A percentile compares a stretch with the other conserved stretches of the same genome.
These are phyloP conservation scores for Tiliacea citrago DNA, from an alignment of 2,888 invertebrate species.

Conservation along the genomic window DNA sequence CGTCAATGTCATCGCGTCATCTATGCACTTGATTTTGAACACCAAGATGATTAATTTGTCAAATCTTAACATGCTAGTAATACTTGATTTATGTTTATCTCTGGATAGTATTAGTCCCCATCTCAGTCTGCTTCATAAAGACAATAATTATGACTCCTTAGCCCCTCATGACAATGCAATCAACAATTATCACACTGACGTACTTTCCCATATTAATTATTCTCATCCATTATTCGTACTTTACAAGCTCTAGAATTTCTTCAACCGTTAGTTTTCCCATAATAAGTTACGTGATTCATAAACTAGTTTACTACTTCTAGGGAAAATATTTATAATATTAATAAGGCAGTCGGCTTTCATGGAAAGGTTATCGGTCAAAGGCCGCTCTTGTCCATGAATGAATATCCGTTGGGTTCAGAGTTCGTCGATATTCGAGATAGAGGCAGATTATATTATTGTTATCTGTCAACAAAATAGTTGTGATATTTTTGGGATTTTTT, in stretches of 20 bases:
- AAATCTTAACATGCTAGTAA: neutral
- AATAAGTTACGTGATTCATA: constrained; percentile 29
- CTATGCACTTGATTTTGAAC: neutral
- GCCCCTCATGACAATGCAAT: constrained; percentile 6
- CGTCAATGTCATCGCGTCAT: neutral
- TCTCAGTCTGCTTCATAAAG: neutral
- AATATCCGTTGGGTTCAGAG: constrained; percentile 43
- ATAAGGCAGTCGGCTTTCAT: constrained; percentile 32
- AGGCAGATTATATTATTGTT: constrained; percentile 25
- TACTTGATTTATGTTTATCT: neutral
- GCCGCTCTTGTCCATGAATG: constrained; percentile 45
- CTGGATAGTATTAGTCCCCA: neutral
- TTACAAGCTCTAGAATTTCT: constrained; percentile 8
- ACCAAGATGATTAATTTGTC: neutral
- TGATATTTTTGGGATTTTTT: neutral
- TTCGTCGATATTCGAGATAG: constrained; percentile 15
- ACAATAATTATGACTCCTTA: neutral
- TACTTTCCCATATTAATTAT: constrained; percentile 2
- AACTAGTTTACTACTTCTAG: constrained; percentile 37
- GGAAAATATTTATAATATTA: constrained; percentile 33
- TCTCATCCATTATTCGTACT: neutral
- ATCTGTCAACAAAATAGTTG: neutral
- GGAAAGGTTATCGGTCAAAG: constrained; percentile 53
- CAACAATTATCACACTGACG: constrained; percentile 1
- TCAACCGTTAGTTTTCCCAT: constrained; percentile 31